Percentiles rank a stretch among this genome's conserved stretches.
Evolutionary conservation across 1,140 invertebrate genomes (phyloP).

Genomic region (Drosophila ananassae): DNA sequence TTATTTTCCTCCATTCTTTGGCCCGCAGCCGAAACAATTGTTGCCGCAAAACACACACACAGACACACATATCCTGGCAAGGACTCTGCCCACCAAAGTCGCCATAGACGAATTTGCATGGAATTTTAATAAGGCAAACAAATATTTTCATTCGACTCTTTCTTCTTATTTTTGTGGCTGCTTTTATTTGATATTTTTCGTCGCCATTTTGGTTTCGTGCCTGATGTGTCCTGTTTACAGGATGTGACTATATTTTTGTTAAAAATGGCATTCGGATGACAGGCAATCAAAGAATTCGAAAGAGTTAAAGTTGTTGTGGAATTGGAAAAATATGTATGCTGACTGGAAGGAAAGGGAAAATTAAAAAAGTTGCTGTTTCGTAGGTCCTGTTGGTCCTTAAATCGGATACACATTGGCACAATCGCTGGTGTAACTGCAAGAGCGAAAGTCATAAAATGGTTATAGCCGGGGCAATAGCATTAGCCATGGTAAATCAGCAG

Average conservation of each 20-base stretch:
- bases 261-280: constrained; percentile 43
- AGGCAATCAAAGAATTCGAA: constrained; percentile 47
- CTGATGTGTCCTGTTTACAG: constrained; percentile 4
- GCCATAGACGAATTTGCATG: constrained; percentile 79
- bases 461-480: constrained; percentile 37
- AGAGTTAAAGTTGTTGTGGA: constrained; percentile 1
- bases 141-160: constrained; percentile 43
- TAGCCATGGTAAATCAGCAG: constrained; percentile 41
- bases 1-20: constrained; percentile 52
- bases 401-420: constrained; percentile 7
- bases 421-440: constrained; percentile 27
- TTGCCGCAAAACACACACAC: constrained; percentile 57
- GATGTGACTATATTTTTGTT: constrained; percentile 22
- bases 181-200: constrained; percentile 49
- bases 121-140: constrained; percentile 77
- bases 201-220: constrained; percentile 53
- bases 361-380: background rate
- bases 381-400: background rate
- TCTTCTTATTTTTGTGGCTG: constrained; percentile 13
- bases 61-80: constrained; percentile 25
- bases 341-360: background rate
- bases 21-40: constrained; percentile 67
- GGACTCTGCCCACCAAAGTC: constrained; percentile 29
- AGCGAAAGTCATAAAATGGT: constrained; percentile 41
- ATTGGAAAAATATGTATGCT: background rate